These are phyloP conservation scores for Romanogobio albipinnatus DNA, from an alignment of 2,113 vertebrate genomes.

Conservation along the genomic window DNA sequence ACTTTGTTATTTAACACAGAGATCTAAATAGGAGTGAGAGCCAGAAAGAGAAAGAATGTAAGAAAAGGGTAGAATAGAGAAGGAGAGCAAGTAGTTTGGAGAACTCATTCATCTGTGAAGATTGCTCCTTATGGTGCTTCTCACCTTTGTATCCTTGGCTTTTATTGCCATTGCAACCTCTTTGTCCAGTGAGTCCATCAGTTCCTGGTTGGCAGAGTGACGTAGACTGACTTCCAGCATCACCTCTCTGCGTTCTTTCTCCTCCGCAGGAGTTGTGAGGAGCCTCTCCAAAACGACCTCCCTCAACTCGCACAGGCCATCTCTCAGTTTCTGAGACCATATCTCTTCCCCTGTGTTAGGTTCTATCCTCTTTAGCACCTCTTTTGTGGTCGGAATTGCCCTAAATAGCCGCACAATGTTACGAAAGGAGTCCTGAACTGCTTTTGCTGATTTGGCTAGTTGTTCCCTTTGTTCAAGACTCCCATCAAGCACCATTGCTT, in stretches of 20 bases:
- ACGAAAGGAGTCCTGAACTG: conserved; percentile 72
- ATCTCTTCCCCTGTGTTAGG: not conserved
- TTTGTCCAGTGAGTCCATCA: conserved; percentile 58
- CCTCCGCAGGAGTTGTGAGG: conserved; percentile 73
- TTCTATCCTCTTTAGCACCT: conserved; percentile 51
- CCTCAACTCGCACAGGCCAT: conserved; percentile 74
- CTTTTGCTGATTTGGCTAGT: not conserved
- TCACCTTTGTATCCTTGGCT: conserved; percentile 75
- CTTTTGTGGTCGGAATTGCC: conserved; percentile 55
- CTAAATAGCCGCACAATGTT: conserved; percentile 73
- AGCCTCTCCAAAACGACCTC: conserved; percentile 73
- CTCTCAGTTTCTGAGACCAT: conserved; percentile 64
- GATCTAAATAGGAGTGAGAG: conserved; percentile 69
- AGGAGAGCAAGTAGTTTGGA: conserved; percentile 6
- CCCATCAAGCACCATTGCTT: not conserved
- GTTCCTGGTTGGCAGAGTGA: conserved; percentile 61
- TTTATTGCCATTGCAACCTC: conserved; percentile 63
- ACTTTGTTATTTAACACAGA: conserved; percentile 72
- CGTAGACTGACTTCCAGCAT: conserved; percentile 60
- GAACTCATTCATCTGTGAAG: not conserved
- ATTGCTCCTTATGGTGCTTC: not conserved
- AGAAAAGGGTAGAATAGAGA: not conserved
- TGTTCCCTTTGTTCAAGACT: not conserved
- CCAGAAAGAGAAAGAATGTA: not conserved
- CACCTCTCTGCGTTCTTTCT: conserved; percentile 64